phyloP scores from a whole-genome alignment of 2,113 vertebrate genomes.

The Ptilorrhoa leucosticta region DNA sequence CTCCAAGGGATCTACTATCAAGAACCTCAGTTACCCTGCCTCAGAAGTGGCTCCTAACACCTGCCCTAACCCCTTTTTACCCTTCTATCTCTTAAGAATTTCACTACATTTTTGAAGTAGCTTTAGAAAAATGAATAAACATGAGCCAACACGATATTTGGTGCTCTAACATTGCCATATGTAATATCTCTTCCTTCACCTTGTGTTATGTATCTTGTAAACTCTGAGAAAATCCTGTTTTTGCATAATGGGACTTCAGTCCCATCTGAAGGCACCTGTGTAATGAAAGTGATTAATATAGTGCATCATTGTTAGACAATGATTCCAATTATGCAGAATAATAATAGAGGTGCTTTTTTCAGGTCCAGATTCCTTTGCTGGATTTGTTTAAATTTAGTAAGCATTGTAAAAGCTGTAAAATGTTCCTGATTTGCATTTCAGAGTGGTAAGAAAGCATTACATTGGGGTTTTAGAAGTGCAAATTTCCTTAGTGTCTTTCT shows the following conservation, averaged over 20 bases:
- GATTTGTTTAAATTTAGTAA: slow-evolving; percentile 12
- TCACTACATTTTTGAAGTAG: not conserved
- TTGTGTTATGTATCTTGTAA: not conserved
- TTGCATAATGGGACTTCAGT: not conserved
- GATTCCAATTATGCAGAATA: not conserved
- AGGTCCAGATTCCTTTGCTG: not conserved
- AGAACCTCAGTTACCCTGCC: not conserved
- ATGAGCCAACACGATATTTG: not conserved
- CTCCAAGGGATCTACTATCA: too few relatives aligned
- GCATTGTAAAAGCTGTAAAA: not conserved
- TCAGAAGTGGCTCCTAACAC: not conserved
- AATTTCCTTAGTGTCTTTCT: not conserved
- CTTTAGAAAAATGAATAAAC: not conserved
- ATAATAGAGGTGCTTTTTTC: not conserved
- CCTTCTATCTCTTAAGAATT: not conserved
- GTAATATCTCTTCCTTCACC: not conserved
- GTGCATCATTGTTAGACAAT: not conserved
- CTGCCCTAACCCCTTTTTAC: not conserved
- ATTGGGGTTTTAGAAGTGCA: not conserved
- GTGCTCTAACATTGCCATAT: not conserved
- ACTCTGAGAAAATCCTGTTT: not conserved
- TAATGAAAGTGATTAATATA: not conserved
- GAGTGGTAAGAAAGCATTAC: not conserved
- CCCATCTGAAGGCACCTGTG: not conserved
- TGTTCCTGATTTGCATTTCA: slow-evolving; percentile 20